Conservation (phyloP, 1,140 invertebrate species). For the Halictus rubicundus region DNA sequence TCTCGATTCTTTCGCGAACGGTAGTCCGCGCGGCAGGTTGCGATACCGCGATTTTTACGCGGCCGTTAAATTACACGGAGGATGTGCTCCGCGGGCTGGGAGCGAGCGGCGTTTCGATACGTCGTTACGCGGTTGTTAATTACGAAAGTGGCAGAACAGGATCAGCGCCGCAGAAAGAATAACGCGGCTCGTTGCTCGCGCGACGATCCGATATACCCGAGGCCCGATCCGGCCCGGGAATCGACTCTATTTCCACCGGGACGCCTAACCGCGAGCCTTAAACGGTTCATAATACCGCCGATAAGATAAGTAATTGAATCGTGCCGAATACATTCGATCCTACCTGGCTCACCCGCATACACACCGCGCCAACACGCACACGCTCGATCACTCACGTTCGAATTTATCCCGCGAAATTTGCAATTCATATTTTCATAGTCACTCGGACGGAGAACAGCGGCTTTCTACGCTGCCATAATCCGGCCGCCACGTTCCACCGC, state of each 20-base stretch:
- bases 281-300: constrained; percentile 27
- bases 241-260: constrained; percentile 12
- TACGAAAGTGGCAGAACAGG: constrained; percentile 65
- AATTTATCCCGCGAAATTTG: constrained; percentile 34
- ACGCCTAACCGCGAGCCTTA: not conserved
- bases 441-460: not conserved
- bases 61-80: constrained; percentile 52
- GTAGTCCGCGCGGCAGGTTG: constrained; percentile 26
- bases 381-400: constrained; percentile 1
- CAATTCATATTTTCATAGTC: constrained; percentile 36
- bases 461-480: not conserved
- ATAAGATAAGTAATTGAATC: constrained; percentile 47
- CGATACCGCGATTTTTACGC: constrained; percentile 48
- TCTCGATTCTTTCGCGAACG: constrained; percentile 33
- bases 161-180: constrained; percentile 19
- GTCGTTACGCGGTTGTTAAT: constrained; percentile 64
- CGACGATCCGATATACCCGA: not conserved
- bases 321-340: constrained; percentile 10
- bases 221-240: not conserved
- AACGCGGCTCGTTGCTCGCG: constrained; percentile 10
- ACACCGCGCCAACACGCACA: not conserved
- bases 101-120: constrained; percentile 27
- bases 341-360: not conserved
- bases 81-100: constrained; percentile 16
- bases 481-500: not conserved